These are phyloP conservation scores for Trissolcus brochymenae DNA, from an alignment of 2,888 invertebrate genomes.

Conservation along the genomic window DNA sequence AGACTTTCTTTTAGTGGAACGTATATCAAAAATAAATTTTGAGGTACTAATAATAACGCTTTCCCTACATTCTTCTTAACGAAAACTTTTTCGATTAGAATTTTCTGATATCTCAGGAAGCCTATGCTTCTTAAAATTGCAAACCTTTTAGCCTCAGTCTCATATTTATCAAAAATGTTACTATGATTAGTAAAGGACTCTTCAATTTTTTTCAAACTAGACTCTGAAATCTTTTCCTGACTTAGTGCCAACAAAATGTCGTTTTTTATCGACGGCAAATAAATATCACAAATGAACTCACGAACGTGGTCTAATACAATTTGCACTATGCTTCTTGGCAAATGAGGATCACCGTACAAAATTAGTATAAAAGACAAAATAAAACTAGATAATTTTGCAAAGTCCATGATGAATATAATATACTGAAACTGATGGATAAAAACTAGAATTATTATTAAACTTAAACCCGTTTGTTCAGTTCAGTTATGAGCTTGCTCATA, in stretches of 20 bases:
- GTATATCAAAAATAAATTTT: too few species aligned
- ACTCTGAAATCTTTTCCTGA: slow-evolving; percentile 1
- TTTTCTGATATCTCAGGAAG: too few species aligned
- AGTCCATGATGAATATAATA: not conserved
- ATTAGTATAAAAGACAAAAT: too few species aligned
- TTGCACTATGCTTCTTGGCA: slow-evolving; percentile 18
- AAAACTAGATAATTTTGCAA: not conserved
- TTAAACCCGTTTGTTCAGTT: too few species aligned
- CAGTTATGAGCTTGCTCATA: not conserved
- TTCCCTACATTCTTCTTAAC: too few species aligned
- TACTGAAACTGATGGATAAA: too few species aligned
- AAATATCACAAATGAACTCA: slow-evolving; percentile 10
- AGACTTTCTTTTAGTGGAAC: not conserved
- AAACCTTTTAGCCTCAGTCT: slow-evolving; percentile 12
- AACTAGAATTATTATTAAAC: too few species aligned
- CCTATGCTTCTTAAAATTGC: too few species aligned
- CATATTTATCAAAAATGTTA: slow-evolving; percentile 12
- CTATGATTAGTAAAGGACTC: slow-evolving; percentile 15
- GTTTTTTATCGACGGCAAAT: slow-evolving; percentile 9
- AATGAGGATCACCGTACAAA: slow-evolving; percentile 11
- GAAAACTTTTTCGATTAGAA: too few species aligned
- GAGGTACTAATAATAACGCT: too few species aligned
- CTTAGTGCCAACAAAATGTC: not conserved
- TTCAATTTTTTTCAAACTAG: not conserved
- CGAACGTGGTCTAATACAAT: slow-evolving; percentile 12